phyloP scores from a whole-genome alignment of 2,888 invertebrate genomes.

The Sphaerophoria rueppellii region DNA sequence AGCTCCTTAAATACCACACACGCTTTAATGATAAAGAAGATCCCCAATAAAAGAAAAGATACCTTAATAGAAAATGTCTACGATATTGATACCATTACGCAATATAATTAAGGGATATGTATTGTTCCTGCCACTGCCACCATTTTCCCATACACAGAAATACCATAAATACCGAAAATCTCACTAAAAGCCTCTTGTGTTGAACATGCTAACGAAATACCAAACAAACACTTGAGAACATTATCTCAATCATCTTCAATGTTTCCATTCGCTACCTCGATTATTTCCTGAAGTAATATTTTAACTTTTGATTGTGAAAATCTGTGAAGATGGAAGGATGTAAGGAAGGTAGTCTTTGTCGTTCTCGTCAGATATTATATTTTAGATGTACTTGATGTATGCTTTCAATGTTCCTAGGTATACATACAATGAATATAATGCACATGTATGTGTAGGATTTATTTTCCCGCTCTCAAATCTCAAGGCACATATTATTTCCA shows the following conservation, averaged over 20 bases:
- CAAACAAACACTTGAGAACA: constrained; percentile 38
- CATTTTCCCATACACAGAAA: constrained; percentile 3
- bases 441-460: constrained; percentile 57
- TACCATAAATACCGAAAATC: background rate
- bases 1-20: background rate
- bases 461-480: constrained; percentile 44
- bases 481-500: constrained; percentile 39
- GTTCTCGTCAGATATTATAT: constrained; percentile 1
- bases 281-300: constrained; percentile 51
- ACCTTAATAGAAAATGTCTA: background rate
- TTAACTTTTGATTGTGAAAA: constrained; percentile 34
- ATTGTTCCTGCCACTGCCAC: background rate
- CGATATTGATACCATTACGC: background rate
- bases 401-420: background rate
- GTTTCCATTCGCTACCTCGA: constrained; percentile 56
- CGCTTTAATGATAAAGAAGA: background rate
- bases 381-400: background rate
- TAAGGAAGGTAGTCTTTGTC: constrained; percentile 1
- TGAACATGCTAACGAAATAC: constrained; percentile 15
- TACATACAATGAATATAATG: constrained; percentile 61
- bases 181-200: constrained; percentile 13
- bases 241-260: constrained; percentile 31
- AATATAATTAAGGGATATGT: constrained; percentile 17
- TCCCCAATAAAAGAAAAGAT: background rate
- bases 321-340: background rate